Evolutionary conservation across 92 coral and sea anemone species (phyloP), one percentile per base, ranked within the genome.

Genomic region (Siderastrea siderea): DNA sequence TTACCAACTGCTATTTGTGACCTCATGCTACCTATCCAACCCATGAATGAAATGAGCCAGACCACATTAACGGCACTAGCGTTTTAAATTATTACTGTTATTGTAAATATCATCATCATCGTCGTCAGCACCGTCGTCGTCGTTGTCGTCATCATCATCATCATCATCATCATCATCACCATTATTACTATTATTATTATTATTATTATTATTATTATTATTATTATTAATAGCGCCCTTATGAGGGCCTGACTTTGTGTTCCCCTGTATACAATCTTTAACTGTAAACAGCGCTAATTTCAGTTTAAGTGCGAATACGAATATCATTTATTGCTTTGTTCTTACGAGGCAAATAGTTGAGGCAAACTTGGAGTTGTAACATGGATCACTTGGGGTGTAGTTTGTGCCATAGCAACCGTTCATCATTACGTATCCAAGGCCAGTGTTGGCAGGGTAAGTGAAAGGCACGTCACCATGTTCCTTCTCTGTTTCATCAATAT

Each of bases 331-430:
- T 61, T 11, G 12, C 66, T 6, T 11, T 26, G 8, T 50, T 67
- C 78, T 14, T 45, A 83, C 87, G 38, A 13, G 63, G 63, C 87
- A 83, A 16, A 74, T 45, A 69, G 82, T 50, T 12, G 62, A 19
- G 17, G 57, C 65, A 43, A 14, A 50, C 53, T 55, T 17, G 57
- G 66, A 51, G 55, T 71, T 44, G 17, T 46, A 71, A 14, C 79
- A 71, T 12, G 87, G 78, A 83, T 71, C 79, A 46, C 67, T 73
- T 4, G n/a, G 66, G 14, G 74, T 44, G 68, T 83, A 83, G n/a
- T 77, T 65, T n/a, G 87, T 69, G 48, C 88, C 88, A 14, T 57
- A 84, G 67, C 88, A 84, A 15, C 88, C 88, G 71, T 84, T 84
- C 87, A 83, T 71, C 51, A 83, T 49, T 13, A 54, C 65, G 77